These are phyloP conservation scores for Pocillopora damicornis DNA, from an alignment of 64 coral and sea anemone species.

Conservation along the genomic window DNA sequence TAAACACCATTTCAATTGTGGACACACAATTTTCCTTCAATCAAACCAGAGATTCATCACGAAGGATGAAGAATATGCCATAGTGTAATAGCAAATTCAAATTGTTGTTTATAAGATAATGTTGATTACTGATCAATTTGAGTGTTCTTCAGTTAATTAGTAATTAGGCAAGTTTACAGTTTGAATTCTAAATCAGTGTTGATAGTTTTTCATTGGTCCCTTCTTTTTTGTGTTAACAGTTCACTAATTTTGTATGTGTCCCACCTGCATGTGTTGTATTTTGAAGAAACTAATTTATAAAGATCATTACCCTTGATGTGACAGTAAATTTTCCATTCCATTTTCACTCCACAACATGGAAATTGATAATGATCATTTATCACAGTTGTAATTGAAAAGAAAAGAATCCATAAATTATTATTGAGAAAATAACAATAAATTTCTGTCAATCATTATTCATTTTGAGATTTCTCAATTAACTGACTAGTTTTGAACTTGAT, in stretches of 20 bases:
- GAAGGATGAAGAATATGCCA: neutral
- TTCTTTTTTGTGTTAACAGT: slow-evolving; percentile 18
- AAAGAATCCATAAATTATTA: neutral
- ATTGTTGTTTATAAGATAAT: slow-evolving; percentile 10
- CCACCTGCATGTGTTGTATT: slow-evolving; percentile 26
- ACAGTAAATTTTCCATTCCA: neutral
- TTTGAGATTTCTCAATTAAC: neutral
- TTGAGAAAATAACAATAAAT: neutral
- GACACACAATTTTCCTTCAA: neutral
- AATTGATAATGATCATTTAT: neutral
- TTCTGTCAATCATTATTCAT: neutral
- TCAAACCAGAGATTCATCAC: neutral
- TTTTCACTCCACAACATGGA: neutral
- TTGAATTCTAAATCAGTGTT: slow-evolving; percentile 11
- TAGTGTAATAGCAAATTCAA: neutral
- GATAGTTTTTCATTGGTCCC: slow-evolving; percentile 2
- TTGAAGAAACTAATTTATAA: neutral
- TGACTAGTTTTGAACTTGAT: no score
- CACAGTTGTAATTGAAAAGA: no score
- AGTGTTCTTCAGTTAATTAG: slow-evolving; percentile 32
- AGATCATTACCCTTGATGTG: slow-evolving; percentile 28
- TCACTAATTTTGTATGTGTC: slow-evolving; percentile 11
- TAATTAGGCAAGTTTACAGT: slow-evolving; percentile 32
- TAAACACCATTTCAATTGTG: slow-evolving; percentile 13
- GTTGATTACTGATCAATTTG: slow-evolving; percentile 10